A percentile compares a stretch with the other conserved stretches of the same genome.
Evolutionary conservation across 2,113 vertebrate species (phyloP).

Genomic region (Nycticebus coucang): DNA sequence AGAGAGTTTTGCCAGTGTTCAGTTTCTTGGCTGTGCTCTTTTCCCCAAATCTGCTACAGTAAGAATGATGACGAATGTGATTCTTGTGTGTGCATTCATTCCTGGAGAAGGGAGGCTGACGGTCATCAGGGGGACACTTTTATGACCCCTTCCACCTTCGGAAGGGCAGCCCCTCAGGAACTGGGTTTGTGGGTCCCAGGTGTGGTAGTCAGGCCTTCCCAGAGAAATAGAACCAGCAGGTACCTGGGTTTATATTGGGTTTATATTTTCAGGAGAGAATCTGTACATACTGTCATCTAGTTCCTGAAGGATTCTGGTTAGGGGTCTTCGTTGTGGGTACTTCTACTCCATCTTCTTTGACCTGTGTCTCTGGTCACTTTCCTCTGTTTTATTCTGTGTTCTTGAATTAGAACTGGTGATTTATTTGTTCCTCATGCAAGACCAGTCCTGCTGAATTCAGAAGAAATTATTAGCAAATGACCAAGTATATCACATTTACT

Average conservation of each 20-base stretch:
- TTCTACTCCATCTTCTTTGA: background rate
- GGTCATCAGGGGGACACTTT: background rate
- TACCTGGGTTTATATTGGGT: background rate
- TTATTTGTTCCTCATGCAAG: background rate
- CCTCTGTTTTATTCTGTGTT: background rate
- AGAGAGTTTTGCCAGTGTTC: background rate
- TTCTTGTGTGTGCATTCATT: background rate
- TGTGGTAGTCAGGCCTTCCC: background rate
- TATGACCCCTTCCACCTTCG: background rate
- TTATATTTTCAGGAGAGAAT: background rate
- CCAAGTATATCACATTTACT: background rate
- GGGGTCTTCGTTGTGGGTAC: background rate
- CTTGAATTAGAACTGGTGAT: background rate
- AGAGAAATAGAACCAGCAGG: background rate
- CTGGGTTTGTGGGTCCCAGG: rapidly evolving
- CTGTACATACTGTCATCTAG: background rate
- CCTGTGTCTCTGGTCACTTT: background rate
- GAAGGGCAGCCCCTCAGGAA: background rate
- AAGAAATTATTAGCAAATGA: background rate
- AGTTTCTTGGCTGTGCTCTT: background rate
- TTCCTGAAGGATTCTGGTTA: background rate
- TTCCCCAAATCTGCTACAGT: background rate
- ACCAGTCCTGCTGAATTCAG: background rate
- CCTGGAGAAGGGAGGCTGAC: background rate
- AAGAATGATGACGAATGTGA: background rate